Evolutionary conservation across 2,113 vertebrate genomes (phyloP).

Genomic region (Myodes glareolus): DNA sequence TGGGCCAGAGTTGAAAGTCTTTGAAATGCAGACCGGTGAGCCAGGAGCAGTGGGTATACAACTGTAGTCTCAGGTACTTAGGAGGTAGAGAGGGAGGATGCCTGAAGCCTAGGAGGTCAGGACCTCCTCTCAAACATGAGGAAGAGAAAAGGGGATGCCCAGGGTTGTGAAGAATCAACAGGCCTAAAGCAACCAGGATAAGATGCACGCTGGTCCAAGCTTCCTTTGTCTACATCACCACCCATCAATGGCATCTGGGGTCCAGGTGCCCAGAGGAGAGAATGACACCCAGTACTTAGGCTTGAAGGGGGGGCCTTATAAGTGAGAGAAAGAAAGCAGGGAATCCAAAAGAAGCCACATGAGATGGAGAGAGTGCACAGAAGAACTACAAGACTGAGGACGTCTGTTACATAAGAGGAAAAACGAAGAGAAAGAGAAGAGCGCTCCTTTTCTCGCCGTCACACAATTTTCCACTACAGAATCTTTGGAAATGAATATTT

Average conservation of each 20-base stretch:
- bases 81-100: background rate
- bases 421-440: background rate
- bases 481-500: slow-evolving; percentile 73
- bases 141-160: background rate
- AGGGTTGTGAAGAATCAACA: background rate
- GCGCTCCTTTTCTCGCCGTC: background rate
- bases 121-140: background rate
- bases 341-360: background rate
- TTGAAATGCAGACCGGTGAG: background rate
- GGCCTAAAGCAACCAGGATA: too few relatives aligned
- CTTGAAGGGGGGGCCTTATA: background rate
- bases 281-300: background rate
- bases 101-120: background rate
- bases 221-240: background rate
- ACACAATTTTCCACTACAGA: slow-evolving; percentile 51
- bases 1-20: background rate
- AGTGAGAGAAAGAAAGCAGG: background rate
- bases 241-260: fast-evolving
- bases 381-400: background rate
- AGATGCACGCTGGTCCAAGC: too few relatives aligned
- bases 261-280: background rate
- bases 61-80: too few relatives aligned
- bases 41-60: too few relatives aligned
- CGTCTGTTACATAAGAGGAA: background rate
- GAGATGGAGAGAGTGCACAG: background rate